Evolutionary conservation across 2,113 vertebrate species (phyloP), one percentile per base, ranked within the genome.

Genomic region (Tetrao urogallus): DNA sequence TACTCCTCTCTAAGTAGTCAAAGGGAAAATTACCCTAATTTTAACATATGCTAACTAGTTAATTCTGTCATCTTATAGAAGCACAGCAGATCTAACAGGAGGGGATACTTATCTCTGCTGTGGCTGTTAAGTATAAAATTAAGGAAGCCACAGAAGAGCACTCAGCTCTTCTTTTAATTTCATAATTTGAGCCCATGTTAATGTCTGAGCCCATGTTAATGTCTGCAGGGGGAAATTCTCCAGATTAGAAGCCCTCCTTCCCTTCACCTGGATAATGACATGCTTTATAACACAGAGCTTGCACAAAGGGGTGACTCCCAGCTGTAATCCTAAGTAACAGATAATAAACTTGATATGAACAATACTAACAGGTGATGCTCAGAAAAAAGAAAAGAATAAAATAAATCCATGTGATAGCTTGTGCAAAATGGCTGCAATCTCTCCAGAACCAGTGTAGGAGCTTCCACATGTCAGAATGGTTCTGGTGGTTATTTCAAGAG

Each of bases 361-460:
- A 30, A 27, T 9, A 42, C 16, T 30, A 65, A 28, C 69, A 78
- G 52, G 50, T 36, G 54, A 63, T 20, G 21, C 18, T 4, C 38
- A 19, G 38, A 13, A 66, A 74, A 64, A 38, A 27, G n/a, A n/a
- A 61, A 28, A 15, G 20, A 17, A 6, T 4, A 75, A 57, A 57
- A 19, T 57, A 11, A 78, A 43, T 21, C 40, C 34, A 10, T 19
- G 36, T 48, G 45, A 13, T 17, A 58, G 11, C 0, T 2, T 2
- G 32, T 24, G 24, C 47, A 43, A 61, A 66, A 38, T 21, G 28
- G 34, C 47, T 86, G 11, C 9, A 47, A 86, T 48, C 19, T 74
- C 76, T 42, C 45, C 2, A 5, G 12, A 18, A 30, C 7, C 1
- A 0, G 12, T 5, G 5, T 27, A 34, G 42, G 16, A 15, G 27